Conservation (phyloP, 2,888 invertebrate genomes). For the Leucophenga maculata region DNA sequence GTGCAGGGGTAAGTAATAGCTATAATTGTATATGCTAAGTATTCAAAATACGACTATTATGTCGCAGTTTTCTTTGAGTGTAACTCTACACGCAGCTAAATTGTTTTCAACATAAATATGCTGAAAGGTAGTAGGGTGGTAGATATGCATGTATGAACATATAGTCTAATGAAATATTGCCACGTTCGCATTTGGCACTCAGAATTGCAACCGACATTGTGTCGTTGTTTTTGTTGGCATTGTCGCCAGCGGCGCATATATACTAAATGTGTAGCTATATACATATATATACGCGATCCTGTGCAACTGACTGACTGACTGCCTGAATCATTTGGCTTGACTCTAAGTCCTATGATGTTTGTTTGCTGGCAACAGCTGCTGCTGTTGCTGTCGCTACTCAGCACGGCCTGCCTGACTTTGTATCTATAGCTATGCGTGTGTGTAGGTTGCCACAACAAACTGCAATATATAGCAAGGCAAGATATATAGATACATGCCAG, state of each 20-base stretch:
- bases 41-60: no score
- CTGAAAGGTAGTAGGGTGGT: no score
- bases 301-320: slow-evolving; percentile 42
- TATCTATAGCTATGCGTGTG: slow-evolving; percentile 19
- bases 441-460: no score
- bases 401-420: slow-evolving; percentile 33
- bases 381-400: slow-evolving; percentile 35
- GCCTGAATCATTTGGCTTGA: slow-evolving; percentile 19
- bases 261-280: background rate
- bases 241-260: slow-evolving; percentile 11
- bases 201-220: background rate
- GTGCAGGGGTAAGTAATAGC: no score
- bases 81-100: no score
- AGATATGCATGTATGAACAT: no score
- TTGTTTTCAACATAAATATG: no score
- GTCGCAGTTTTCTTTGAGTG: no score
- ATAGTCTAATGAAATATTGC: slow-evolving; percentile 60
- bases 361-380: slow-evolving; percentile 60
- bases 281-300: background rate
- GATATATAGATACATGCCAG: slow-evolving; percentile 54
- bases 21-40: no score
- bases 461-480: no score
- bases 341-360: slow-evolving; percentile 30
- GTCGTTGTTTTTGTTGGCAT: background rate
- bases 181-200: slow-evolving; percentile 54